phyloP scores from a whole-genome alignment of 30 jellyfish, hydroid and myxozoan genomes.

The Nemopilema nomurai region DNA sequence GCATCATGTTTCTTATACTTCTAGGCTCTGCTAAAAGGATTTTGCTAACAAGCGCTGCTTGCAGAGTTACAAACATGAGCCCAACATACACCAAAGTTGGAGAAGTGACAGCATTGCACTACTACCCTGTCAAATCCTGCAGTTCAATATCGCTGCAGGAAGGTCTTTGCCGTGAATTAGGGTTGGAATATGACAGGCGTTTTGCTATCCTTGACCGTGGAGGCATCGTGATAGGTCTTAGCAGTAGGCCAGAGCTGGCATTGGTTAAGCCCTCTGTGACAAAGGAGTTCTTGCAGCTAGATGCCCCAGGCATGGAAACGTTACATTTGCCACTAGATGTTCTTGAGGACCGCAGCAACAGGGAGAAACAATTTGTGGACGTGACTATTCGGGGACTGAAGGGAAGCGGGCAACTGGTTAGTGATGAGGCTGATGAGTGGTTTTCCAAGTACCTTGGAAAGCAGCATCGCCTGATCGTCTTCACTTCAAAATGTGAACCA shows the following conservation, averaged over 20 bases:
- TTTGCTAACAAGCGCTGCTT: too few species aligned
- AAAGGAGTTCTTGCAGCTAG: constrained; percentile 25
- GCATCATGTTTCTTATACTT: too few species aligned
- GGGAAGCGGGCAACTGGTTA: constrained; percentile 59
- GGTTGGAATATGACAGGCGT: constrained; percentile 57
- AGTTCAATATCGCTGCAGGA: too few species aligned
- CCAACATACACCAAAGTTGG: constrained; percentile 18
- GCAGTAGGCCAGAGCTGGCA: constrained; percentile 43
- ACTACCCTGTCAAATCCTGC: constrained; percentile 58
- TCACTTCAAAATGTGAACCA: constrained; percentile 39
- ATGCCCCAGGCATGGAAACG: constrained; percentile 62
- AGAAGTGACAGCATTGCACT: constrained; percentile 18
- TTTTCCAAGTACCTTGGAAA: constrained; percentile 52
- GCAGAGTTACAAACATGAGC: background rate
- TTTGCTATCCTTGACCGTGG: constrained; percentile 48
- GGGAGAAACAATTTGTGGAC: background rate
- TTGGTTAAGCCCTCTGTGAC: constrained; percentile 28
- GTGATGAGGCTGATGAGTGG: constrained; percentile 72
- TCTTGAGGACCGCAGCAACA: background rate
- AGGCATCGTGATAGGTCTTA: constrained; percentile 5
- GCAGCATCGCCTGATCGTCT: constrained; percentile 38
- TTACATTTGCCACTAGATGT: constrained; percentile 1
- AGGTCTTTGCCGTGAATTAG: constrained; percentile 42
- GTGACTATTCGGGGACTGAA: constrained; percentile 29
- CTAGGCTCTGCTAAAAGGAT: too few species aligned